Conservation (phyloP, 2,113 vertebrate species). For the Hystrix brachyura region DNA sequence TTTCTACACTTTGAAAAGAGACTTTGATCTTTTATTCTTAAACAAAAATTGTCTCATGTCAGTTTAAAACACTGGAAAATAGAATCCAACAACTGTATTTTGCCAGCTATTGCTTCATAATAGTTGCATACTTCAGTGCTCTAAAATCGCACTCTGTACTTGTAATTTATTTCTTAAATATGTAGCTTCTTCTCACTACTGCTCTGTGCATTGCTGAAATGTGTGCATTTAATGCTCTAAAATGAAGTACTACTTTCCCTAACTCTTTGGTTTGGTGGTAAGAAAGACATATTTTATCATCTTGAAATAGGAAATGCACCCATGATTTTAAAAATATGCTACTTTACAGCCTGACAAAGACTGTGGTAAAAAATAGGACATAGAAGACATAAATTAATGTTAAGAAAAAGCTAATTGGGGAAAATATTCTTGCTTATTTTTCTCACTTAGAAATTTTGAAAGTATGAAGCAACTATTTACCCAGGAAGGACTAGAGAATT, state of each 20-base stretch:
- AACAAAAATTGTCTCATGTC: constrained; percentile 37
- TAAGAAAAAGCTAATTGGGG: constrained; percentile 31
- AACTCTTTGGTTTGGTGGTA: not conserved
- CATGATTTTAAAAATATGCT: constrained; percentile 62
- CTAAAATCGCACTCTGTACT: constrained; percentile 21
- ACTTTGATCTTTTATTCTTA: constrained; percentile 56
- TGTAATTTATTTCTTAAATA: constrained; percentile 45
- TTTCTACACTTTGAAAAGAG: constrained; percentile 47
- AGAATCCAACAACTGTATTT: constrained; percentile 60
- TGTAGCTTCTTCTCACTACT: not conserved
- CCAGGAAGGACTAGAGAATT: constrained; percentile 38
- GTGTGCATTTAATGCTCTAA: constrained; percentile 46
- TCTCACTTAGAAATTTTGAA: constrained; percentile 64
- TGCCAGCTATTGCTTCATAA: not conserved
- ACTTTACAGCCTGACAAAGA: constrained; percentile 63
- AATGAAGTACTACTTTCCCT: constrained; percentile 7
- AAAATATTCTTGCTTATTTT: constrained; percentile 68
- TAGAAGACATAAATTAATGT: constrained; percentile 66
- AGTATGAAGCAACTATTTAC: constrained; percentile 49
- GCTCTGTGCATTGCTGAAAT: not conserved
- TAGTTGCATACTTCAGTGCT: constrained; percentile 47
- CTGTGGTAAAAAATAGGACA: constrained; percentile 42
- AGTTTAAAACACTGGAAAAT: constrained; percentile 57
- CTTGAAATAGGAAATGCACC: constrained; percentile 70
- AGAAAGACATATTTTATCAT: constrained; percentile 54